Evolutionary conservation across 2,888 invertebrate species (phyloP), one percentile per base, ranked within the genome.

Genomic region (Maniola hyperantus): DNA sequence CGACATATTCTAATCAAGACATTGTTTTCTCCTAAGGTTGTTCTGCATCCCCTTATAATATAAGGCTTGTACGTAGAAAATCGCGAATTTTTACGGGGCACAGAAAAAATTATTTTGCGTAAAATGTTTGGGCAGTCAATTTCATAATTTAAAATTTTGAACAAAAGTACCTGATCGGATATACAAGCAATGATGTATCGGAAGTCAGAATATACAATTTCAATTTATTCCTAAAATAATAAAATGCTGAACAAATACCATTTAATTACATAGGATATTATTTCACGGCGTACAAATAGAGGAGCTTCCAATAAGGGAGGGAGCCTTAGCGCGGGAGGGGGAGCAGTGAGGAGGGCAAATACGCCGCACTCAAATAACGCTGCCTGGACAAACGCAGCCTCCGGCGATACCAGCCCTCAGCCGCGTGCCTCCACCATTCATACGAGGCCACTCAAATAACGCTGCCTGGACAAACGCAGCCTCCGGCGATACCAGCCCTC

Each of bases 311-410:
- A 10, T 6, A 6, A 6, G 36, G n/a, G 10, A 6, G 34, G 13
- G 53, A 13, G 33, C 10, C 15, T 8, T 15, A 7, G 54, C 6
- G 8, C 7, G 11, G n/a, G 34, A 7, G 54, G 10, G 54, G 36
- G n/a, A 33, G 54, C 0, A 15, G 2, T 5, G 11, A n/a, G 54
- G 34, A 15, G 34, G 34, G n/a, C 54, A 54, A 54, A 54, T 34
- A 54, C n/a, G n/a, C 15, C 54, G 54, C 34, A 54, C 34, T 36
- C 11, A 34, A 54, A 54, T 54, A 54, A 2, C n/a, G 54, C 5
- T 6, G 54, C 34, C 5, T 6, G 54, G 6, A 34, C 34, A 36
- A 54, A 26, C 54, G 34, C 2, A 8, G 15, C 39, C 39, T 2
- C 8, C 53, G 33, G 26, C 53, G 15, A 6, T 44, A n/a, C 5